Evolutionary conservation across 2,113 vertebrate genomes (phyloP), one percentile per base, ranked within the genome.

Genomic region (Apus apus): DNA sequence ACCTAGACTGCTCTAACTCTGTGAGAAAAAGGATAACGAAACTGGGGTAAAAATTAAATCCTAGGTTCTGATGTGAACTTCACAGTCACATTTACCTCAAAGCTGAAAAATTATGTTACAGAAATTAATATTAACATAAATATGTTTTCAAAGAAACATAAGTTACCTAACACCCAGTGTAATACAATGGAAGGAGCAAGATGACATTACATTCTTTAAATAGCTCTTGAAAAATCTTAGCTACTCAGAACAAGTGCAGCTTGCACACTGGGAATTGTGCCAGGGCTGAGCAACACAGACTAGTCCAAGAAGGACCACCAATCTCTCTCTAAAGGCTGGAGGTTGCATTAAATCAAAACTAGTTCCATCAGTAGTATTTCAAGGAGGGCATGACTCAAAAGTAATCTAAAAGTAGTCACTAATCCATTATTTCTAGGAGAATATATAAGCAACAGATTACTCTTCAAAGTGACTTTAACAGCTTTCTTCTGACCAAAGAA

Each of bases 391-490:
- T 60, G 79, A 68, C 45, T 72, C 74, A 82, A 46, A 90, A 85
- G 62, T 54, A 82, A 85, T 53, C 40, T 67, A 75, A 75, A 67
- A 85, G 45, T 60, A 90, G 85, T 27, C 74, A 81, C 48, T 65
- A 90, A 93, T 72, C 58, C 23, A 45, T 88, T 93, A 90, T 82
- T 92, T 96, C 38, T 57, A 58, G 22, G 60, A 75, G 62, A 85
- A 78, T 92, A 85, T 60, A 60, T 71, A 78, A 81, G 29, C 40
- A 90, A 87, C 53, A 82, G 48, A 82, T 64, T 48, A 60, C 38
- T 82, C 82, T 79, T 46, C 70, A 92, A 92, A 79, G 56, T 72
- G 51, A 82, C 57, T 91, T 96, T 38, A 90, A 79, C 22, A 20
- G 68, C 67, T 8, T 72, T 68, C 62, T 86, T 50, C 22, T 20